Percentiles rank a stretch among this genome's conserved stretches.
Conservation (phyloP, 2,113 vertebrate species). For the Laterallus jamaicensis region DNA sequence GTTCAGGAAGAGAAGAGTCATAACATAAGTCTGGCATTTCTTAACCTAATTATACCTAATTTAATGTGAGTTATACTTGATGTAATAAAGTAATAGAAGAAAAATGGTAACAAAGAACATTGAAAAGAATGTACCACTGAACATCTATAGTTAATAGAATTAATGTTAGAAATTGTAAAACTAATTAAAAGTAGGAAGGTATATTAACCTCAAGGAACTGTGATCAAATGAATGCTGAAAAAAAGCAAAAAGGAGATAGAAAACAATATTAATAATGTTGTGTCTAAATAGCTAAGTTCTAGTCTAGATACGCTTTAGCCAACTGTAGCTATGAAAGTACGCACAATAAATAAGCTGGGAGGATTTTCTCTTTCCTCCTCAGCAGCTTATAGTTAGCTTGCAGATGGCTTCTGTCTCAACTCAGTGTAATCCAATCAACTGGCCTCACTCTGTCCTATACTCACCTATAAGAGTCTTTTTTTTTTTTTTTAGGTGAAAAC, state of each 20-base stretch:
- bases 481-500: constrained; percentile 27
- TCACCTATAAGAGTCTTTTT: constrained; percentile 21
- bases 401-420: constrained; percentile 74
- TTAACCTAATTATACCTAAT: constrained; percentile 4
- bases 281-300: constrained; percentile 1
- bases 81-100: not conserved
- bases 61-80: not conserved
- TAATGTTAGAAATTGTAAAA: not conserved
- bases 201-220: not conserved
- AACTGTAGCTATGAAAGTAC: not conserved
- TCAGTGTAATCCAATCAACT: constrained; percentile 82
- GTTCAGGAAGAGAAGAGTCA: not conserved
- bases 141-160: not conserved
- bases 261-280: not conserved
- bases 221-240: not conserved
- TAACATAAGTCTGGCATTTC: not conserved
- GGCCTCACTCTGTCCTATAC: constrained; percentile 30
- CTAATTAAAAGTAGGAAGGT: not conserved
- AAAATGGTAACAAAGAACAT: not conserved
- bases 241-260: not conserved
- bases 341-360: not conserved
- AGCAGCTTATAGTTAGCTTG: constrained; percentile 48
- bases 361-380: constrained; percentile 68
- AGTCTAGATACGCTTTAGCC: not conserved
- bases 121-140: not conserved